These are phyloP conservation scores for Chirona hameri DNA, from an alignment of 2,888 invertebrate species.

Conservation along the genomic window DNA sequence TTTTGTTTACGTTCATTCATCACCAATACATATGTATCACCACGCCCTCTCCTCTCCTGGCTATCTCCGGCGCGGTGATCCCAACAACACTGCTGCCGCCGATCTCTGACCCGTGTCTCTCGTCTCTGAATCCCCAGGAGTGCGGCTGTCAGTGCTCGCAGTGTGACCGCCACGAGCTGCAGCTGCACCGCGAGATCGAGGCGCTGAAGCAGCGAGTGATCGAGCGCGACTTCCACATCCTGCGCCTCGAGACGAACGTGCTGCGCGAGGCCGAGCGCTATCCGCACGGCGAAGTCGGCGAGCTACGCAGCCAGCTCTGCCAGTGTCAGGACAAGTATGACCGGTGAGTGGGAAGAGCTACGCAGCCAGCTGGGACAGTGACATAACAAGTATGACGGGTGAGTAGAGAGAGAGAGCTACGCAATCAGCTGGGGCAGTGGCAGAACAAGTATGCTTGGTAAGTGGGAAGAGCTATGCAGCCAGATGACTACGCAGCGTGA, in stretches of 20 bases:
- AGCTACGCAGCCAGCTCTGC: no score
- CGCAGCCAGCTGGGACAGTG: conserved; percentile 80
- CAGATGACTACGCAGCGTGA: no score
- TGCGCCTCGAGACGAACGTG: conserved; percentile 81
- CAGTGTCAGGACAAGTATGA: no score
- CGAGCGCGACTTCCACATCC: conserved; percentile 77
- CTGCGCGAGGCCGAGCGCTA: conserved; percentile 63
- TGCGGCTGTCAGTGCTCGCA: conserved; percentile 60
- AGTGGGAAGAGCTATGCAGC: no score
- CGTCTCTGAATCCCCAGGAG: conserved; percentile 45
- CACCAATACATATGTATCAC: no score
- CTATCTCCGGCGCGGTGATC: no score
- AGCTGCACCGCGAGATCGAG: conserved; percentile 82
- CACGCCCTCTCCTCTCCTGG: no score
- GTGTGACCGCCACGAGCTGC: conserved; percentile 52
- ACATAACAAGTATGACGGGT: conserved; percentile 90
- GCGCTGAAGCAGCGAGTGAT: conserved; percentile 74
- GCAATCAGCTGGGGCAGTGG: no score
- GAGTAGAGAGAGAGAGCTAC: conserved; percentile 32
- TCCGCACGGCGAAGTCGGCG: conserved; percentile 62
- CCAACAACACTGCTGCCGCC: no score
- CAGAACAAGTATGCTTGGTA: no score
- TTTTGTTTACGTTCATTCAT: no score
- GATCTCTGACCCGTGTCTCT: no score
- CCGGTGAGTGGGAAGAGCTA: conserved; percentile 60